These are phyloP conservation scores for Heliothis subflexa DNA, from an alignment of 1,140 invertebrate genomes.

Conservation along the genomic window DNA sequence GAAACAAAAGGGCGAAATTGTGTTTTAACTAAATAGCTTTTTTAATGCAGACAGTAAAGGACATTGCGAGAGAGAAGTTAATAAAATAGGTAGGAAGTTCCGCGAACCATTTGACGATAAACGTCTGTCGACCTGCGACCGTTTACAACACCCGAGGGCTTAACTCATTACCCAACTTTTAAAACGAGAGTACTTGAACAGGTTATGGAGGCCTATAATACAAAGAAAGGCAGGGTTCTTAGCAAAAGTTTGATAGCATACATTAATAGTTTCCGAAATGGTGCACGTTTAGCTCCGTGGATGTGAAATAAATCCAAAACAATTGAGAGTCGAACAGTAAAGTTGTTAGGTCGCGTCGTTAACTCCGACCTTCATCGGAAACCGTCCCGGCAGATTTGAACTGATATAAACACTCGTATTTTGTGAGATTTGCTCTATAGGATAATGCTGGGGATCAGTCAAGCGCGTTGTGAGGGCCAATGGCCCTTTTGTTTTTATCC, in stretches of 20 bases:
- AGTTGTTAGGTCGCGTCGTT: slow-evolving; percentile 53
- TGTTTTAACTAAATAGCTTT: slow-evolving; percentile 40
- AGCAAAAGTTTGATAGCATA: slow-evolving; percentile 19
- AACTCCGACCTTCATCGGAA: slow-evolving; percentile 57
- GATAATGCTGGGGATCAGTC: slow-evolving; percentile 68
- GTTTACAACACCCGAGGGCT: slow-evolving; percentile 39
- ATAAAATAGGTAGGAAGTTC: slow-evolving; percentile 46
- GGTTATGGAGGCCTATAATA: slow-evolving; percentile 1
- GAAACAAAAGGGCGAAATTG: slow-evolving; percentile 13
- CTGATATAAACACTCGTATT: slow-evolving; percentile 70
- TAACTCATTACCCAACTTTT: slow-evolving; percentile 46
- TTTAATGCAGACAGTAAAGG: slow-evolving; percentile 43
- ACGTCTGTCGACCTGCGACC: slow-evolving; percentile 30
- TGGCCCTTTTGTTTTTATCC: slow-evolving; percentile 69
- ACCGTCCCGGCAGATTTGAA: slow-evolving; percentile 66
- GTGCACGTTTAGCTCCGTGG: slow-evolving; percentile 25
- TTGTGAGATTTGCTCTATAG: slow-evolving; percentile 64
- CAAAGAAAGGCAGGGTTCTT: not conserved
- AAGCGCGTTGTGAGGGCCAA: slow-evolving; percentile 65
- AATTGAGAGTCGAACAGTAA: slow-evolving; percentile 49
- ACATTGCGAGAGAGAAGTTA: slow-evolving; percentile 32
- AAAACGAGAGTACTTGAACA: slow-evolving; percentile 27
- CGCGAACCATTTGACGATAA: slow-evolving; percentile 33
- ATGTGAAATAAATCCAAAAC: slow-evolving; percentile 52
- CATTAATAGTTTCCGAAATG: slow-evolving; percentile 50